Evolutionary conservation across 1,140 invertebrate genomes (phyloP).

Genomic region (Heliothis subflexa): DNA sequence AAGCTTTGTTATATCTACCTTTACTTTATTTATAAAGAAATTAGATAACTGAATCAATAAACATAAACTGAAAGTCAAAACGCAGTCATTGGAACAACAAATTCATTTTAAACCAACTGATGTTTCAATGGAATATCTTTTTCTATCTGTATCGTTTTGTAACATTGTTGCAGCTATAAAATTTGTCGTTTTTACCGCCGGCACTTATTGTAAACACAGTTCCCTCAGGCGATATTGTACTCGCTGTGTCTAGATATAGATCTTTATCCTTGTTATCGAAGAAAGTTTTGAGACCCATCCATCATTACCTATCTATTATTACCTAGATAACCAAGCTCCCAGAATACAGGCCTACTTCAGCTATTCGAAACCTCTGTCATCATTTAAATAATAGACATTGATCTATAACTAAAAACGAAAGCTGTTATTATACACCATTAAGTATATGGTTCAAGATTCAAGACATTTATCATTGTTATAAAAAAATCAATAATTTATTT

Average conservation of each 20-base stretch:
- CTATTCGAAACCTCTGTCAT: neutral
- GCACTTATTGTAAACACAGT: neutral
- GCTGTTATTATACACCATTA: neutral
- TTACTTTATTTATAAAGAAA: too few species aligned
- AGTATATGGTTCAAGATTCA: neutral
- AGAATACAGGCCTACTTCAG: too few species aligned
- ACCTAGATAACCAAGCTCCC: too few species aligned
- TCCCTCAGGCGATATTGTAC: neutral
- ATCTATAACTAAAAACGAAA: neutral
- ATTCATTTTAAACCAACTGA: neutral
- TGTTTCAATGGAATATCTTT: neutral
- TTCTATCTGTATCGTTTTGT: neutral
- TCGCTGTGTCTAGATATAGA: neutral
- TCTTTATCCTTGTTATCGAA: too few species aligned
- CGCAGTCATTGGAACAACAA: neutral
- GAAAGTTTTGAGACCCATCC: neutral
- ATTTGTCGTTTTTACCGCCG: slow-evolving; percentile 7
- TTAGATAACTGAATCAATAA: too few species aligned
- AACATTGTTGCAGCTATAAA: slow-evolving; percentile 16
- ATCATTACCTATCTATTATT: neutral
- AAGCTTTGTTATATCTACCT: too few species aligned
- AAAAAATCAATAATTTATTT: neutral
- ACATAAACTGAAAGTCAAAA: too few species aligned
- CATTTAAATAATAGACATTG: neutral
- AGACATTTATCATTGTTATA: neutral